A percentile compares a stretch with the other conserved stretches of the same genome.
Conservation (phyloP, 2,888 invertebrate genomes). For the Argyresthia albistria region DNA sequence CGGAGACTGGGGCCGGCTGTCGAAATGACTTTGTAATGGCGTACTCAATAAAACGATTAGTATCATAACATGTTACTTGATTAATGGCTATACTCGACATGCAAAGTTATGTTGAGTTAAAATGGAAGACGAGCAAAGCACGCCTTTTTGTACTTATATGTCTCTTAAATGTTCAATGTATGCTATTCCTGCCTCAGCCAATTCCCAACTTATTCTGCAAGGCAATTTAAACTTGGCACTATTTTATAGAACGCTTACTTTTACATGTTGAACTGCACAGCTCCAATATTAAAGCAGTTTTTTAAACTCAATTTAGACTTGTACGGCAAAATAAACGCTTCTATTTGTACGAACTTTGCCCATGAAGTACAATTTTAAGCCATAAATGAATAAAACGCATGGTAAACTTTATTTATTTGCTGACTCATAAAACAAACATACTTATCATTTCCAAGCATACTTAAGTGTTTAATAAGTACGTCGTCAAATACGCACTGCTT, state of each 20-base stretch:
- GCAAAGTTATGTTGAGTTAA: too few species aligned
- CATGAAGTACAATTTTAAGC: neutral
- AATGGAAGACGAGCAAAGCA: too few species aligned
- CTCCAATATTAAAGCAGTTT: slow-evolving; percentile 24
- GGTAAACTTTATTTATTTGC: too few species aligned
- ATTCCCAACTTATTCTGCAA: neutral
- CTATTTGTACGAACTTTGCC: neutral
- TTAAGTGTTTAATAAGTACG: too few species aligned
- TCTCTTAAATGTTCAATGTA: too few species aligned
- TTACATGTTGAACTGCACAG: neutral
- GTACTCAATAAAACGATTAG: slow-evolving; percentile 27
- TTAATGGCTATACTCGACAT: neutral
- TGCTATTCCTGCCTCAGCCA: too few species aligned
- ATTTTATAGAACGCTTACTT: neutral
- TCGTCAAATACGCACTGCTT: too few species aligned
- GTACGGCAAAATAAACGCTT: slow-evolving; percentile 5
- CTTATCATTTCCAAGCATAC: too few species aligned
- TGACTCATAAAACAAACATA: too few species aligned
- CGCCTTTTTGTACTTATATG: too few species aligned
- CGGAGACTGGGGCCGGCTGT: slow-evolving; percentile 53
- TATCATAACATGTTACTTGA: neutral
- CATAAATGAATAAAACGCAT: slow-evolving; percentile 7
- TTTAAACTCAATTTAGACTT: slow-evolving; percentile 40
- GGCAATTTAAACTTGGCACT: neutral
- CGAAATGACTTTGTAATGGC: slow-evolving; percentile 67